Percentiles rank a stretch among this genome's conserved stretches.
Conservation (phyloP, 2,797 vertebrate species). For the Capromys pilorides region DNA sequence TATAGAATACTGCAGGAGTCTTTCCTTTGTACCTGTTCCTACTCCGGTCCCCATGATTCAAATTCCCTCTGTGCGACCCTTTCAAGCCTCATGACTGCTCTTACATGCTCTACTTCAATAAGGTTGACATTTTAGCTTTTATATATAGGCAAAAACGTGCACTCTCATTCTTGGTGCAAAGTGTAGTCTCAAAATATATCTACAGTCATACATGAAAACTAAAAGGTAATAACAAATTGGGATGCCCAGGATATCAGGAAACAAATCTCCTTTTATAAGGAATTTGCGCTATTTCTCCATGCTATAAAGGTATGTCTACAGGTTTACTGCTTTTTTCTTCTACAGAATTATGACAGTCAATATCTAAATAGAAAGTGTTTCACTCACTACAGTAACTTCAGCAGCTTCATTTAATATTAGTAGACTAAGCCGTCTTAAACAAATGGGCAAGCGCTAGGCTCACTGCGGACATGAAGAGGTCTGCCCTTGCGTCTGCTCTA, state of each 20-base stretch:
- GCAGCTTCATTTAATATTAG: conserved; percentile 30
- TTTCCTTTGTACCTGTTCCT: not conserved
- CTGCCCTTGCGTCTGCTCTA: conserved; percentile 10
- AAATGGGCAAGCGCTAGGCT: conserved; percentile 32
- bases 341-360: conserved; percentile 9
- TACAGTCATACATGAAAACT: not conserved
- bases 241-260: not conserved
- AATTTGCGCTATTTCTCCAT: not conserved
- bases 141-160: not conserved
- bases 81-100: not conserved
- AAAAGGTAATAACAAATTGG: not conserved
- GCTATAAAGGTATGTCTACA: not conserved
- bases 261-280: not conserved
- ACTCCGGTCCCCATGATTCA: not conserved
- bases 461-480: conserved; percentile 26
- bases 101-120: not conserved
- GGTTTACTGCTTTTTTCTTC: conserved; percentile 35
- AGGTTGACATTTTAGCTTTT: not conserved
- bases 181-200: not conserved
- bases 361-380: not conserved
- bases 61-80: not conserved
- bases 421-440: conserved; percentile 24
- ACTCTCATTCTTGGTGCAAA: not conserved
- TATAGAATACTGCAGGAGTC: not conserved
- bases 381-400: conserved; percentile 26